Evolutionary conservation across 2,113 vertebrate genomes (phyloP), one percentile per base, ranked within the genome.

Genomic region (Myiagra hebetior): DNA sequence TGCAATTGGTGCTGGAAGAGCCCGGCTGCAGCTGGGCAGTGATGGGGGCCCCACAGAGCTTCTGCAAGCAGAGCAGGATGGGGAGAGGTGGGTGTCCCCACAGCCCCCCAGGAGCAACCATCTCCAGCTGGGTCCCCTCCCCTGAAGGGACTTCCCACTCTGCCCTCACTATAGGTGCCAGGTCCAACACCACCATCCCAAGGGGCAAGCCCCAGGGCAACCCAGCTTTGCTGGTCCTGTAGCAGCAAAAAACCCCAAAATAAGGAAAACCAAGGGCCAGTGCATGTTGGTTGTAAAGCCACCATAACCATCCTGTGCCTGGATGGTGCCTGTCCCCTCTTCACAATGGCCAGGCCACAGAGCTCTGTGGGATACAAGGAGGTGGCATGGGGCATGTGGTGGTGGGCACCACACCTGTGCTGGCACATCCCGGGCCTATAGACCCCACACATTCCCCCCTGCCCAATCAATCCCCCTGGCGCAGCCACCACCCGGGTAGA

Each of bases 1-100:
- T 95, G 89, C 95, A 94, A 88, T 95, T 13, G 13, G 93, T 30
- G 53, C 91, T 92, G 88, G 94, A 95, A 83, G 73, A 92, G 91
- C 50, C 64, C 5, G 0, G 35, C 82, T 90, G 87, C 94, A 96
- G 93, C 93, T 82, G 96, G 91, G 79, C 93, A 86, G 57, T 35
- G 78, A 53, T 2, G 4, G 33, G 26, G 64, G 22, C 76, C 76
- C 37, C 21, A 3, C 39, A 24, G 50, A 89, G 93, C 76, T 74
- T 16, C 55, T 30, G 60, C 85, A 86, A 88, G 49, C 1, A 4
- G 64, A 60, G 75, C 64, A 64, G 3, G 17, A 47, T 0, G 2
- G 35, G 47, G 50, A 59, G 68, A 63, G 7, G 11, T 18, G 50
- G 1, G 4, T 19, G n/a, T 21, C 67, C 72, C 84, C 12, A 3